Evolutionary conservation across 2,113 vertebrate genomes (phyloP).

Genomic region (Mandrillus leucophaeus): DNA sequence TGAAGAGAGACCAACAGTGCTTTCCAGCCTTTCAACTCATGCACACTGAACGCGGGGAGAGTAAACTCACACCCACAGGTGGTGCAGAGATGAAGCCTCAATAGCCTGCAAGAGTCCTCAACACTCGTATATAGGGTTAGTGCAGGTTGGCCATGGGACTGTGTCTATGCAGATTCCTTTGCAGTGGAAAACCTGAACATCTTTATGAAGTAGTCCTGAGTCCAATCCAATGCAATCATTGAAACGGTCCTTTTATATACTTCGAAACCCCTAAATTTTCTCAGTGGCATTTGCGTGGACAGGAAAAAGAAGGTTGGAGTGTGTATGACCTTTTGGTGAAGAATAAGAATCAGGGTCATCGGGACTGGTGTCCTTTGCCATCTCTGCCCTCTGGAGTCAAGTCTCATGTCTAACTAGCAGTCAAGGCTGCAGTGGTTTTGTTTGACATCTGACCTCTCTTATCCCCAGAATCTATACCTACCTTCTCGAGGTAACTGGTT

Average conservation of each 20-base stretch:
- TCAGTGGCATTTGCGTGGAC: neutral
- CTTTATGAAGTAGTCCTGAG: neutral
- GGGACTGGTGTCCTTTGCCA: neutral
- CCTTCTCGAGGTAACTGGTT: neutral
- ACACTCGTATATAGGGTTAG: rapidly evolving
- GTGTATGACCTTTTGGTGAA: neutral
- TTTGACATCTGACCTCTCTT: neutral
- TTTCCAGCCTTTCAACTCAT: neutral
- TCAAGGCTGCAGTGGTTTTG: neutral
- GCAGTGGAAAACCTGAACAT: neutral
- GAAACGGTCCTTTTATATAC: neutral
- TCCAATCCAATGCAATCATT: neutral
- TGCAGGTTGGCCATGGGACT: neutral
- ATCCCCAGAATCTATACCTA: neutral
- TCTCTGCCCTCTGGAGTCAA: neutral
- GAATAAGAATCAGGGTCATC: neutral
- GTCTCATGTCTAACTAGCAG: neutral
- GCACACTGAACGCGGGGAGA: neutral
- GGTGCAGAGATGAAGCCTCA: rapidly evolving
- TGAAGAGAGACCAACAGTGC: rapidly evolving
- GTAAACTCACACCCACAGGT: too few relatives aligned
- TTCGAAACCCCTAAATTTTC: neutral
- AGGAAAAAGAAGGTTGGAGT: neutral
- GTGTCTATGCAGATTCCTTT: neutral
- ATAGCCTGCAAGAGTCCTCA: too few relatives aligned